Percentiles rank a stretch among this genome's conserved stretches.
Evolutionary conservation across 2,113 vertebrate genomes (phyloP).

Genomic region (Sorex araneus): DNA sequence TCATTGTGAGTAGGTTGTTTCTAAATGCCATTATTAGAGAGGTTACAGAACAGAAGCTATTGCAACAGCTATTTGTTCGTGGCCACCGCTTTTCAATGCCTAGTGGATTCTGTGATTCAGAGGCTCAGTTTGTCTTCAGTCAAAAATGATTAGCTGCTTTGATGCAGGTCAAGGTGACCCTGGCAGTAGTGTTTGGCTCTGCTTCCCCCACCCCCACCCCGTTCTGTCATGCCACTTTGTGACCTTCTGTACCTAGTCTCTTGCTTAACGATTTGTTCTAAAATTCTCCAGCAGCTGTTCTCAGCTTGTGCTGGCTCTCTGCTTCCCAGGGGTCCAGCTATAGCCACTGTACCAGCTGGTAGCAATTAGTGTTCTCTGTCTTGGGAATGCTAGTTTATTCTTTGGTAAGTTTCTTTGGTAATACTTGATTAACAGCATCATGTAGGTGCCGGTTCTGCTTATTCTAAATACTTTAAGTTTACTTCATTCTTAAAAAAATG

Average conservation of each 20-base stretch:
- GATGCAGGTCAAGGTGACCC: not conserved
- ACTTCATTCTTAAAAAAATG: constrained; percentile 43
- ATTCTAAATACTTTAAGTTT: constrained; percentile 29
- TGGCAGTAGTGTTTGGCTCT: not conserved
- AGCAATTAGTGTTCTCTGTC: constrained; percentile 12
- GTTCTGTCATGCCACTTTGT: not conserved
- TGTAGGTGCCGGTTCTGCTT: not conserved
- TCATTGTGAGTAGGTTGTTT: not conserved
- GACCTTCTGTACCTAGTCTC: not conserved
- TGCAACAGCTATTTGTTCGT: not conserved
- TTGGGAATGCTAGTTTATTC: constrained; percentile 49
- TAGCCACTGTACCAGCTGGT: not conserved
- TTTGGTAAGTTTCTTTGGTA: constrained; percentile 52
- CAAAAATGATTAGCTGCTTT: not conserved
- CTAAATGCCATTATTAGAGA: constrained; percentile 13
- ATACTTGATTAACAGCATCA: constrained; percentile 36
- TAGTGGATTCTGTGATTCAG: constrained; percentile 2
- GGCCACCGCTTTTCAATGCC: not conserved
- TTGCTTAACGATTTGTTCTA: not conserved
- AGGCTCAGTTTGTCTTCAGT: constrained; percentile 27
- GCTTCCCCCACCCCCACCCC: not conserved
- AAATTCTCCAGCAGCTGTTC: not conserved
- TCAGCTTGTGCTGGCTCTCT: not conserved
- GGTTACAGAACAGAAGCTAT: not conserved
- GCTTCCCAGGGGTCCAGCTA: not conserved